Conservation (phyloP, 2,113 vertebrate species). For the Pelvicachromis taeniatus region DNA sequence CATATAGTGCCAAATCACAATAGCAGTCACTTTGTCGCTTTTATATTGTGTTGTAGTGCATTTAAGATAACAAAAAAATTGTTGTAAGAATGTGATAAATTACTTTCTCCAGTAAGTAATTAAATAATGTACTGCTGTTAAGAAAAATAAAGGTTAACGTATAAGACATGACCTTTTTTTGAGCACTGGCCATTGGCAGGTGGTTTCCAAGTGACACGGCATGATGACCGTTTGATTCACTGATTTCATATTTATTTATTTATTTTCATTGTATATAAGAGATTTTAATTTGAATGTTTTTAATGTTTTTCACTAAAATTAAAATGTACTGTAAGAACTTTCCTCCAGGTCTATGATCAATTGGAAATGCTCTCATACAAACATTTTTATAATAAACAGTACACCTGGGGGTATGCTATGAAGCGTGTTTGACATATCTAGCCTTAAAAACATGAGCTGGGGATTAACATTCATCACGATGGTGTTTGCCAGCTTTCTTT, state of each 20-base stretch:
- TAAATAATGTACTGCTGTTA: not conserved
- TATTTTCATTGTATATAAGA: not conserved
- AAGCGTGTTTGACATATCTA: not conserved
- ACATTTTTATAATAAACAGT: not conserved
- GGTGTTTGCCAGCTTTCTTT: not conserved
- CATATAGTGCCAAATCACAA: not conserved
- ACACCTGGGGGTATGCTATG: not conserved
- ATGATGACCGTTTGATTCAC: not conserved
- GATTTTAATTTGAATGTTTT: no score
- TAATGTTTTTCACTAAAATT: not conserved
- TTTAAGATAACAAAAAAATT: fast-evolving
- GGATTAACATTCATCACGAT: not conserved
- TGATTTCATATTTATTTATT: not conserved
- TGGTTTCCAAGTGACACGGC: not conserved
- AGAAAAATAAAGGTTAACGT: not conserved
- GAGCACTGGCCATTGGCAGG: not conserved
- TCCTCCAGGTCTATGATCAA: not conserved
- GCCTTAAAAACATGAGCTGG: not conserved
- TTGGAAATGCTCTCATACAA: not conserved
- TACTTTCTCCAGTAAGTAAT: not conserved
- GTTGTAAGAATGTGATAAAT: not conserved
- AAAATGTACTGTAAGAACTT: not conserved
- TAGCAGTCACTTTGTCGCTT: not conserved
- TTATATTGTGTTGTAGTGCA: not conserved
- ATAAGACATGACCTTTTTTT: not conserved